Base-by-base conservation (phyloP, 2,888 invertebrate genomes). In the Macropis europaea region DNA sequence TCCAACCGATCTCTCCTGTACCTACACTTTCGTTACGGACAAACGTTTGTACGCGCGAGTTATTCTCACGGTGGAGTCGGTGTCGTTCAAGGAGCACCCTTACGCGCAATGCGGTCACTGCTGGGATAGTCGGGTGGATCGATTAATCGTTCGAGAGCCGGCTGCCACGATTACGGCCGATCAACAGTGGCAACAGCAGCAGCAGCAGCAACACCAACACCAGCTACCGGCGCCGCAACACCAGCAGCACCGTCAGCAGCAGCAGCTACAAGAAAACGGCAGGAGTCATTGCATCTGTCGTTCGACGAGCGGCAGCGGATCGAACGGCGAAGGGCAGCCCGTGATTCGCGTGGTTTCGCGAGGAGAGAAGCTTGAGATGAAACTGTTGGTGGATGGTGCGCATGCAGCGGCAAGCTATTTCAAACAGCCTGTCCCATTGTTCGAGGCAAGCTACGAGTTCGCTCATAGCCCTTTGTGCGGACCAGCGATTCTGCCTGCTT, bases 391-490 rank as follows among this genome's bases (percentile, higher is more conserved):
- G 0, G 97, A 97, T 84, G 95, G 95, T 11, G 94, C 95, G 11
- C 96, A 97, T 84, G 96, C 97, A 2, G 95, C 97, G 0, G 93
- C 95, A 0, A 96, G 95, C 56, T 97, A 97, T 89, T 97, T 97
- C 90, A 97, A 97, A 88, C 95, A 96, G 84, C 93, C 95, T 2
- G 93, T 94, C 32, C 95, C 97, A 0, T 91, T 97, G 3, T 97
- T 97, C 86, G 95, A 96, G 89, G 97, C 97, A 0, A 93, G 93
- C 3, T 97, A 96, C 87, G 96, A 97, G 87, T 97, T 97, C 85
- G 96, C 97, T 0, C 97, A 97, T 82, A 96, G 96, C 0, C 97
- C 97, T 0, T 91, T 97, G 0, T 97, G 97, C 86, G 97, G 97
- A 0, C 96, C 97, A 0, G 94, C 97, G 0, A 93, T 95, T 2